phyloP scores from a whole-genome alignment of 2,888 invertebrate species.

The Gortyna flavago region DNA sequence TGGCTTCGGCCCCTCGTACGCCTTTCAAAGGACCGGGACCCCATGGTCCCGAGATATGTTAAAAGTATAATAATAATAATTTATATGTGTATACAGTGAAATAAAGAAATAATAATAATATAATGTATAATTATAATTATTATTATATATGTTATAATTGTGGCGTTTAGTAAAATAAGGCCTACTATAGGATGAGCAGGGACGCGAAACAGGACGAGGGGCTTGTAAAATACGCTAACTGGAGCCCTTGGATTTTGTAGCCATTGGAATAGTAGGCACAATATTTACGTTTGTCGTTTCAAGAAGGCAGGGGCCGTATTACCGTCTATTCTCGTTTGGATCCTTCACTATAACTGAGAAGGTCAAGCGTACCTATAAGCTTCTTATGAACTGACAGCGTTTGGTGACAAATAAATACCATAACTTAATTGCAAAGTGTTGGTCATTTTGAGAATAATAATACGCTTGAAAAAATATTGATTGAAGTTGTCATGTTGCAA shows the following conservation, averaged over 20 bases:
- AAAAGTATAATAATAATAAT: too few relatives aligned
- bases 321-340: conserved; percentile 6
- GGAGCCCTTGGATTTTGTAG: conserved; percentile 8
- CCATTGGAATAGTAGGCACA: not conserved
- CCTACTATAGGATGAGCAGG: not conserved
- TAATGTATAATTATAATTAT: too few relatives aligned
- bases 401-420: not conserved
- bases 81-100: too few relatives aligned
- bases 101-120: too few relatives aligned
- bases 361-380: not conserved
- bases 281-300: conserved; percentile 1
- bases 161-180: not conserved
- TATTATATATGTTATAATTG: too few relatives aligned
- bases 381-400: not conserved
- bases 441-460: not conserved
- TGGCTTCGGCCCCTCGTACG: too few relatives aligned
- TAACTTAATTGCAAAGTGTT: not conserved
- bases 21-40: too few relatives aligned
- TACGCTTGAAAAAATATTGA: conserved; percentile 17
- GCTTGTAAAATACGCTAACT: not conserved
- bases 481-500: not conserved
- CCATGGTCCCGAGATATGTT: too few relatives aligned
- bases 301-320: not conserved
- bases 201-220: not conserved
- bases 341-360: not conserved